Evolutionary conservation across 2,888 invertebrate genomes (phyloP).

Genomic region (Teleiodes luculella): DNA sequence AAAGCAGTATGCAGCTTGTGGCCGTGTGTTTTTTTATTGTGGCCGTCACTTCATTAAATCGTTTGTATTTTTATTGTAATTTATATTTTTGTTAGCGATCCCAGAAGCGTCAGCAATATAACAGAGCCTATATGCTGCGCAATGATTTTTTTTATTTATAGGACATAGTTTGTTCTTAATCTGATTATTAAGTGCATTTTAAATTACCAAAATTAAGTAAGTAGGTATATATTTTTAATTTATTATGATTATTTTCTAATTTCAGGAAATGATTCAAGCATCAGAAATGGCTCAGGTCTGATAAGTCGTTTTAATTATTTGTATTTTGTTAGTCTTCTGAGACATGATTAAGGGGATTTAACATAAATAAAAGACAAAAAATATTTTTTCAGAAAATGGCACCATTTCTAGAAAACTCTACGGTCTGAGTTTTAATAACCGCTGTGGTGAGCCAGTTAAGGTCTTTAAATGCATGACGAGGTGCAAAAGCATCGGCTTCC

Average conservation of each 20-base stretch:
- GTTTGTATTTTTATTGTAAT: not conserved
- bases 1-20: not conserved
- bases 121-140: too few relatives aligned
- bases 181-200: too few relatives aligned
- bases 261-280: constrained; percentile 21
- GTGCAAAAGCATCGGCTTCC: constrained; percentile 39
- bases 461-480: constrained; percentile 38
- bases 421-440: constrained; percentile 33
- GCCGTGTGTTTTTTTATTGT: not conserved
- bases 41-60: not conserved
- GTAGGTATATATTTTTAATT: too few relatives aligned
- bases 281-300: not conserved
- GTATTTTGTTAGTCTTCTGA: too few relatives aligned
- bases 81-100: not conserved
- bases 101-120: too few relatives aligned
- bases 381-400: not conserved
- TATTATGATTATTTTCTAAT: constrained; percentile 21
- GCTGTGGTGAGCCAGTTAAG: constrained; percentile 29
- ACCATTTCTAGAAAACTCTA: constrained; percentile 28
- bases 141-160: too few relatives aligned
- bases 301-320: not conserved
- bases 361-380: too few relatives aligned
- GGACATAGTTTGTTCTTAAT: too few relatives aligned
- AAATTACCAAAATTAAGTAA: too few relatives aligned
- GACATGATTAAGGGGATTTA: too few relatives aligned